Percentiles rank a stretch among this genome's conserved stretches.
Evolutionary conservation across 2,888 invertebrate genomes (phyloP).

Genomic region (Noctua janthe): DNA sequence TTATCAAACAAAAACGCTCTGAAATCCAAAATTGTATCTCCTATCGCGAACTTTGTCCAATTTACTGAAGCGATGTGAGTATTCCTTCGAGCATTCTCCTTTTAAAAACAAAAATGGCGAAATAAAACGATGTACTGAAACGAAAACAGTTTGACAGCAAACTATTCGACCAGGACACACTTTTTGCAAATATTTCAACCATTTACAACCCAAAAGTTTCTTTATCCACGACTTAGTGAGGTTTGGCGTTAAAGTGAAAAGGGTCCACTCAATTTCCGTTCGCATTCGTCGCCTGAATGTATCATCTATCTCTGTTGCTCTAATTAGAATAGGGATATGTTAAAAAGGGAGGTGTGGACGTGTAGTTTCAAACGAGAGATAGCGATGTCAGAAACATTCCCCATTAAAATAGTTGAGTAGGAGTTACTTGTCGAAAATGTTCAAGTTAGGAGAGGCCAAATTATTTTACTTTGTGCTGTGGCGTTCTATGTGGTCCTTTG

Average conservation of each 20-base stretch:
- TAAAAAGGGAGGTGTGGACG: conserved; percentile 59
- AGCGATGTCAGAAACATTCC: conserved; percentile 75
- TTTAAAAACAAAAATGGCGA: conserved; percentile 25
- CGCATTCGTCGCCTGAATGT: conserved; percentile 65
- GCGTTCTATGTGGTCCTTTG: conserved; percentile 42
- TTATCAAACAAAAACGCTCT: conserved; percentile 4
- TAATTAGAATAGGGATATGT: conserved; percentile 40
- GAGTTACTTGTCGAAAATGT: conserved; percentile 66
- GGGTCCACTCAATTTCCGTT: conserved; percentile 82
- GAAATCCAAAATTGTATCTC: conserved; percentile 30
- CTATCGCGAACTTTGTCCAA: conserved; percentile 22
- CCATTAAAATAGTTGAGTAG: conserved; percentile 78
- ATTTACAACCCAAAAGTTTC: conserved; percentile 63
- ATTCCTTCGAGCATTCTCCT: conserved; percentile 38
- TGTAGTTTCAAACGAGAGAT: conserved; percentile 68
- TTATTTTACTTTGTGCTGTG: conserved; percentile 61
- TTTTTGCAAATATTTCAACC: conserved; percentile 53
- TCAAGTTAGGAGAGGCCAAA: conserved; percentile 56
- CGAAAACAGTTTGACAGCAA: conserved; percentile 31
- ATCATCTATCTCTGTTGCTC: conserved; percentile 65
- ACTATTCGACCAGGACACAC: conserved; percentile 31
- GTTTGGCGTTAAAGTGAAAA: conserved; percentile 74
- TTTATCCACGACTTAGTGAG: conserved; percentile 57
- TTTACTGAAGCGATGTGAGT: conserved; percentile 28
- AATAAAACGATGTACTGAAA: conserved; percentile 28